Evolutionary conservation across 2,888 invertebrate species (phyloP).

Genomic region (Hydraecia micacea): DNA sequence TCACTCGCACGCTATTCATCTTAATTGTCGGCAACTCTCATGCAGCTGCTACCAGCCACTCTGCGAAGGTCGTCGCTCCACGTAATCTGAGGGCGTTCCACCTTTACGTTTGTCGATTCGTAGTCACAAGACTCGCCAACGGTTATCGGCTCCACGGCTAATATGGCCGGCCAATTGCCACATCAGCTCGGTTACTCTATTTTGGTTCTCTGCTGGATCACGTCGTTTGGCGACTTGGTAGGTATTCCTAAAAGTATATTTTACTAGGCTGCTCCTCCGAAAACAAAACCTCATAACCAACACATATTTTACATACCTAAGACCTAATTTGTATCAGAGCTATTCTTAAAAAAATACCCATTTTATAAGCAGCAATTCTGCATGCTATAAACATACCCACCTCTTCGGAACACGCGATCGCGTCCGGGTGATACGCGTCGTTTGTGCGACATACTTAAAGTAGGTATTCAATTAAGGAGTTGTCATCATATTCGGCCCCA

Average conservation of each 20-base stretch:
- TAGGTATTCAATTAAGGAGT: background rate
- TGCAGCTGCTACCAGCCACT: background rate
- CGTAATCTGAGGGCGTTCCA: background rate
- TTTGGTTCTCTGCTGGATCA: background rate
- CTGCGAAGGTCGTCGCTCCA: background rate
- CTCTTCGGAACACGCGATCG: slow-evolving; percentile 12
- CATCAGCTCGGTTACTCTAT: background rate
- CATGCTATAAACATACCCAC: slow-evolving; percentile 22
- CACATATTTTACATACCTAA: background rate
- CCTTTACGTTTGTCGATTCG: background rate
- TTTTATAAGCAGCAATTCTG: slow-evolving; percentile 11
- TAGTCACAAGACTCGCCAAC: background rate
- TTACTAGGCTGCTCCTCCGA: background rate
- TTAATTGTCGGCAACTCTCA: background rate
- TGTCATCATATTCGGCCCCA: too few species aligned
- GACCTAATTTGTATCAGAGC: background rate
- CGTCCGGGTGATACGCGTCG: slow-evolving; percentile 24
- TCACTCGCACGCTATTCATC: background rate
- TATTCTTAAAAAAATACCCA: background rate
- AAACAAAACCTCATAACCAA: background rate
- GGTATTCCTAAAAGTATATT: background rate
- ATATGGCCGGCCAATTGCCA: background rate
- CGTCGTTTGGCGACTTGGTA: background rate
- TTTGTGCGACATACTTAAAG: slow-evolving; percentile 39
- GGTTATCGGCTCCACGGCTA: background rate